Percentiles rank a stretch among this genome's conserved stretches.
Conservation (phyloP, 2,888 invertebrate genomes). For the Drosophila algonquin region DNA sequence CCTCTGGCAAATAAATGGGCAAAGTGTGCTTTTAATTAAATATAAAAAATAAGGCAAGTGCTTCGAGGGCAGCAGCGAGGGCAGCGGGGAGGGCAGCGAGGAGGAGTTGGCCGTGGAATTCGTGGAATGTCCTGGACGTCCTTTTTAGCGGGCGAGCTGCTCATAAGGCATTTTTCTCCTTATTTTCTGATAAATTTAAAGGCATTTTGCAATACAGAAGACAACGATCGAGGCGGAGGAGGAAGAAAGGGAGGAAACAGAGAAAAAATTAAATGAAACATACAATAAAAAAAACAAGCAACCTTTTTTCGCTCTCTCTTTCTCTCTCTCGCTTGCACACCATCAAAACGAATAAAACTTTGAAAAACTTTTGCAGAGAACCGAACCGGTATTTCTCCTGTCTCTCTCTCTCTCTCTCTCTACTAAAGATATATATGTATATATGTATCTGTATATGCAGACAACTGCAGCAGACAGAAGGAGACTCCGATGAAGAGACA, state of each 20-base stretch:
- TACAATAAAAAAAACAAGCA: slow-evolving; percentile 33
- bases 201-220: slow-evolving; percentile 52
- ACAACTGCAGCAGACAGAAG: slow-evolving; percentile 47
- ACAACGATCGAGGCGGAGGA: background rate
- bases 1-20: slow-evolving; percentile 45
- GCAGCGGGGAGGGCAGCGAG: slow-evolving; percentile 1
- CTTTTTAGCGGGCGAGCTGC: slow-evolving; percentile 7
- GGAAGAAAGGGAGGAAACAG: slow-evolving; percentile 5
- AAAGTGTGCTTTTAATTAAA: slow-evolving; percentile 56
- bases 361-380: slow-evolving; percentile 59
- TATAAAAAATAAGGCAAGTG: slow-evolving; percentile 15
- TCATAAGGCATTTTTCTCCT: slow-evolving; percentile 24
- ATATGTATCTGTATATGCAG: slow-evolving; percentile 21
- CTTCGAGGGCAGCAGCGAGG: slow-evolving; percentile 8
- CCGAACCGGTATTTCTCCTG: slow-evolving; percentile 69
- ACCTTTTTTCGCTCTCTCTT: slow-evolving; percentile 26
- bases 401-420: background rate
- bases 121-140: slow-evolving; percentile 21
- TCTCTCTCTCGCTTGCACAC: slow-evolving; percentile 33
- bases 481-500: slow-evolving; percentile 23
- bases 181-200: slow-evolving; percentile 46
- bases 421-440: slow-evolving; percentile 1
- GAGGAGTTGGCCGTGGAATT: slow-evolving; percentile 14
- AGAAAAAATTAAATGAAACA: slow-evolving; percentile 19
- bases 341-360: slow-evolving; percentile 47